Evolutionary conservation across 1,140 invertebrate genomes (phyloP).

Genomic region (Pogonomyrmex barbatus): DNA sequence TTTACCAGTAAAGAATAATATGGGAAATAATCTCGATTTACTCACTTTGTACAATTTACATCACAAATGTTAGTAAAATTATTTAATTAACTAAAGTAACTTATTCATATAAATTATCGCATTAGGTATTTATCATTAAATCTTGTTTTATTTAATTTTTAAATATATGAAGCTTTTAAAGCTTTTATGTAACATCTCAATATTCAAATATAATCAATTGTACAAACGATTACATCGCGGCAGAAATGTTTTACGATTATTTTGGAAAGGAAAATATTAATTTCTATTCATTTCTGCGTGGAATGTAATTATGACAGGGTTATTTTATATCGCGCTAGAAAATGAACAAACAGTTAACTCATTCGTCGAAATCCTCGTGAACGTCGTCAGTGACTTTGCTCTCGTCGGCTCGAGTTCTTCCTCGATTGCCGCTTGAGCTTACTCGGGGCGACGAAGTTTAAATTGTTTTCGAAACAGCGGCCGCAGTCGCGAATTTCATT

Average conservation of each 20-base stretch:
- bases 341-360: neutral
- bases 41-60: neutral
- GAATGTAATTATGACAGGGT: neutral
- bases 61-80: neutral
- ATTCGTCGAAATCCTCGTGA: constrained; percentile 15
- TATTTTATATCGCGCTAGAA: neutral
- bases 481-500: constrained; percentile 40
- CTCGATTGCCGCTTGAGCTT: constrained; percentile 38
- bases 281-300: neutral
- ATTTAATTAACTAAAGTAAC: neutral
- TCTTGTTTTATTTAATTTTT: neutral
- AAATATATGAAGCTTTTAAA: neutral
- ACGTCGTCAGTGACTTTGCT: constrained; percentile 19
- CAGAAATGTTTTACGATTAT: neutral
- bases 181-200: neutral
- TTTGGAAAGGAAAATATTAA: neutral
- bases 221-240: neutral
- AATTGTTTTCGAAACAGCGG: constrained; percentile 76
- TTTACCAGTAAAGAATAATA: neutral
- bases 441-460: constrained; percentile 67
- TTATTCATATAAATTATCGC: neutral
- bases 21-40: neutral
- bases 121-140: neutral
- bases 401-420: constrained; percentile 29
- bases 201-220: neutral